A percentile compares a stretch with the other conserved stretches of the same genome.
Conservation (phyloP, 2,797 vertebrate species). For the Malacoctenus gilli region DNA sequence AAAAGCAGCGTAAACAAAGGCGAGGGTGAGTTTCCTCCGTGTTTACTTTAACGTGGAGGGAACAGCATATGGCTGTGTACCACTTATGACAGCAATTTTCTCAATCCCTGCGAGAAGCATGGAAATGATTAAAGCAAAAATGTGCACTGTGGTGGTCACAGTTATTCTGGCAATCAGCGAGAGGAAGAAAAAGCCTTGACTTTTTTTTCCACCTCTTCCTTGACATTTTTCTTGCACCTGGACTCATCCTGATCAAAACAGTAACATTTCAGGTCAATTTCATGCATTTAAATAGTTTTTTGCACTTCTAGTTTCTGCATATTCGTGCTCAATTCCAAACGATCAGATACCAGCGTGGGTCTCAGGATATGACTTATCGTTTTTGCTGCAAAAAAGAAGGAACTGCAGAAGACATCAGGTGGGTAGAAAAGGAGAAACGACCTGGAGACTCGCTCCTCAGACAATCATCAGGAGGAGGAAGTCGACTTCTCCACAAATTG, state of each 20-base stretch:
- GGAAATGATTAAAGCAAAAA: constrained; percentile 76
- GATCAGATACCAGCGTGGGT: constrained; percentile 14
- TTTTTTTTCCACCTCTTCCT: constrained; percentile 16
- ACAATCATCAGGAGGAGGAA: constrained; percentile 30
- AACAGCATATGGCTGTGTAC: constrained; percentile 54
- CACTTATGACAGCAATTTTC: constrained; percentile 70
- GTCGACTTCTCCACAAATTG: constrained; percentile 17
- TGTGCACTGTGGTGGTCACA: constrained; percentile 65
- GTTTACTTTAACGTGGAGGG: constrained; percentile 68
- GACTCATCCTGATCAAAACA: constrained; percentile 37
- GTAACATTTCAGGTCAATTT: constrained; percentile 23
- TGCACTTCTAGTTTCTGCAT: constrained; percentile 1
- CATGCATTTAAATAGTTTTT: constrained; percentile 4
- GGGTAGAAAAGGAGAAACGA: constrained; percentile 10
- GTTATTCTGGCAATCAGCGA: constrained; percentile 67
- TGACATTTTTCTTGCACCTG: constrained; percentile 58
- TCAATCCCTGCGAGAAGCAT: constrained; percentile 62
- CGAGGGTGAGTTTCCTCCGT: constrained; percentile 54
- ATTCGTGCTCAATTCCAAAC: constrained; percentile 14
- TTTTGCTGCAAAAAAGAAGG: constrained; percentile 5
- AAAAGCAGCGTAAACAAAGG: constrained; percentile 61
- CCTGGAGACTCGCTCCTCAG: constrained; percentile 17
- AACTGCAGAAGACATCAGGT: constrained; percentile 20
- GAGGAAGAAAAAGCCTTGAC: constrained; percentile 30
- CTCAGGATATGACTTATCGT: background rate